A percentile compares a stretch with the other conserved stretches of the same genome.
These are phyloP conservation scores for Drosophila histrio DNA, from an alignment of 2,888 invertebrate genomes.

Conservation along the genomic window DNA sequence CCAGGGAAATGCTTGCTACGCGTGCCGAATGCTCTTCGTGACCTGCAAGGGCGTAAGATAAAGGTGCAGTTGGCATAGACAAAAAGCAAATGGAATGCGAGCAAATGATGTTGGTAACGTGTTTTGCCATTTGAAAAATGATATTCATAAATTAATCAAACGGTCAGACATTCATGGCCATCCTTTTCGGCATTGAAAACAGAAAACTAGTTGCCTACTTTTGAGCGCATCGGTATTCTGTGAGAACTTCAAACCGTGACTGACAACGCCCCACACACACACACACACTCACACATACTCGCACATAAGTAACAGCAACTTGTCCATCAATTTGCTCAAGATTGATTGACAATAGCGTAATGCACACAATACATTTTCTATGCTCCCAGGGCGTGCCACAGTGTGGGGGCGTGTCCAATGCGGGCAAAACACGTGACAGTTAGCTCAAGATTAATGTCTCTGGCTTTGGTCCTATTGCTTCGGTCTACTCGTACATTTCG, in stretches of 20 bases:
- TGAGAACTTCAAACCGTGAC: conserved; percentile 22
- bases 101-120: conserved; percentile 7
- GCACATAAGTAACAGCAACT: conserved; percentile 66
- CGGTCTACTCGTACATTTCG: conserved; percentile 52
- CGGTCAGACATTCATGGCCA: conserved; percentile 10
- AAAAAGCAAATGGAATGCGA: conserved; percentile 2
- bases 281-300: neutral
- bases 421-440: conserved; percentile 61
- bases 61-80: conserved; percentile 36
- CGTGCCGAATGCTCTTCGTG: conserved; percentile 91
- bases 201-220: conserved; percentile 59
- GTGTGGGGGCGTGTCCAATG: conserved; percentile 8
- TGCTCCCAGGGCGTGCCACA: conserved; percentile 11
- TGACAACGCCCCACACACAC: conserved; percentile 16
- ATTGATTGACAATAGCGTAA: conserved; percentile 79
- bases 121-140: conserved; percentile 43
- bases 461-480: conserved; percentile 57
- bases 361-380: conserved; percentile 74
- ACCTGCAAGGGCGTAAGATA: conserved; percentile 85
- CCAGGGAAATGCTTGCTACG: conserved; percentile 90
- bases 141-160: conserved; percentile 64
- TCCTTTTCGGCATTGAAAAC: conserved; percentile 3
- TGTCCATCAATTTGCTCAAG: conserved; percentile 80
- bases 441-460: conserved; percentile 72
- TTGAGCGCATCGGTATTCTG: conserved; percentile 32